Percentiles rank a stretch among this genome's conserved stretches.
Evolutionary conservation across 2,888 invertebrate species (phyloP).

Genomic region (Dastarcus helophoroides): DNA sequence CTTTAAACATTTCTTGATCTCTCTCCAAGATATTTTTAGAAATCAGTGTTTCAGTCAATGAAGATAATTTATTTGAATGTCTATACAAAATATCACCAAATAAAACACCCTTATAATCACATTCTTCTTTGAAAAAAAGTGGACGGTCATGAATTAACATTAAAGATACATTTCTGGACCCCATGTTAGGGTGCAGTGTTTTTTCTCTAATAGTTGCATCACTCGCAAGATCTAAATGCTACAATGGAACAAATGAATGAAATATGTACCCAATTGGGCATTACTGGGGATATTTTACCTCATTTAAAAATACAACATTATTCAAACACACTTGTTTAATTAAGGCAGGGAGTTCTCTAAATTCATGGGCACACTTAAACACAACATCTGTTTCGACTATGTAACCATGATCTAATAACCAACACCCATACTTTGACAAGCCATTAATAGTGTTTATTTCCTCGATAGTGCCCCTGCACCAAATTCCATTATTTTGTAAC

Average conservation of each 20-base stretch:
- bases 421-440: slow-evolving; percentile 17
- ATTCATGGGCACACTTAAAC: slow-evolving; percentile 18
- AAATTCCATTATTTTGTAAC: slow-evolving; percentile 12
- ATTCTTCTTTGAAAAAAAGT: slow-evolving; percentile 12
- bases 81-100: slow-evolving; percentile 21
- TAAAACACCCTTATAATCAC: slow-evolving; percentile 16
- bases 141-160: slow-evolving; percentile 6
- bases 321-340: slow-evolving; percentile 22
- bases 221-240: slow-evolving; percentile 7
- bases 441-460: slow-evolving; percentile 2
- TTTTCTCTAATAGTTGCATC: background rate
- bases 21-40: slow-evolving; percentile 12
- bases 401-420: slow-evolving; percentile 25
- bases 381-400: slow-evolving; percentile 15
- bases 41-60: slow-evolving; percentile 15
- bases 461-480: slow-evolving; percentile 18
- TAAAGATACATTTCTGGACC: slow-evolving; percentile 6
- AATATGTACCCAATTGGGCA: background rate
- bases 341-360: slow-evolving; percentile 14
- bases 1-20: slow-evolving; percentile 13
- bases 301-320: slow-evolving; percentile 20
- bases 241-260: background rate
- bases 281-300: slow-evolving; percentile 15
- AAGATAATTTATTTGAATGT: slow-evolving; percentile 14
- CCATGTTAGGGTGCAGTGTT: slow-evolving; percentile 6